Percentiles rank a stretch among this genome's conserved stretches.
These are phyloP conservation scores for Tupiocoris notatus DNA, from an alignment of 2,888 invertebrate species.

Conservation along the genomic window DNA sequence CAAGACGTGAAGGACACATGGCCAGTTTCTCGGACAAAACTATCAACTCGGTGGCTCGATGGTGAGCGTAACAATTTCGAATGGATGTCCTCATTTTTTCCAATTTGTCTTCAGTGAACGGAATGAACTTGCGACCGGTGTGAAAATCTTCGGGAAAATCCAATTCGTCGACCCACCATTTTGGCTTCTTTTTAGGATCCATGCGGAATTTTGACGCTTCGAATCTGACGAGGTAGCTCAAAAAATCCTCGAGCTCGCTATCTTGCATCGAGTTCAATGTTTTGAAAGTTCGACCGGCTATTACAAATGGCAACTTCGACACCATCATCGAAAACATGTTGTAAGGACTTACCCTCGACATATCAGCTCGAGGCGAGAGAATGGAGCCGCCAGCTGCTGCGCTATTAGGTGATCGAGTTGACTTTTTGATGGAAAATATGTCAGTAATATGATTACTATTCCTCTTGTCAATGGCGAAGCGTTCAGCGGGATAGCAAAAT, in stretches of 20 bases:
- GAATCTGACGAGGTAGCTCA: slow-evolving; percentile 12
- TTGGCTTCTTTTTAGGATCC: not conserved
- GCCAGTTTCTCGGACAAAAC: not conserved
- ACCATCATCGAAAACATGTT: not conserved
- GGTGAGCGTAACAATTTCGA: not conserved
- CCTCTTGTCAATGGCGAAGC: no score
- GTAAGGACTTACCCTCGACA: not conserved
- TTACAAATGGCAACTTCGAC: not conserved
- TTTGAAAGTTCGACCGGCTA: not conserved
- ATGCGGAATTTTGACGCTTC: not conserved
- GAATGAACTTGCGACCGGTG: not conserved
- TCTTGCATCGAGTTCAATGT: not conserved
- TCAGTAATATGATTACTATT: no score
- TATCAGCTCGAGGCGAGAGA: not conserved
- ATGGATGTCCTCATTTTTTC: not conserved
- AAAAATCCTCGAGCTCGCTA: slow-evolving; percentile 1
- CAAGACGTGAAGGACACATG: not conserved
- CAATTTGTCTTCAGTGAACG: slow-evolving; percentile 9
- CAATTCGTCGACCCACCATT: slow-evolving; percentile 12
- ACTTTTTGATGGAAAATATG: no score
- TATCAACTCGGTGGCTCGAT: not conserved
- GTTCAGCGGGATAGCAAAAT: no score
- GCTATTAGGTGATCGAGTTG: no score
- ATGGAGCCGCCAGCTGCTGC: no score
- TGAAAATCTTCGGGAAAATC: not conserved